Percentiles rank a stretch among this genome's conserved stretches.
These are phyloP conservation scores for Solenopsis fugax DNA, from an alignment of 1,140 invertebrate species.

Conservation along the genomic window DNA sequence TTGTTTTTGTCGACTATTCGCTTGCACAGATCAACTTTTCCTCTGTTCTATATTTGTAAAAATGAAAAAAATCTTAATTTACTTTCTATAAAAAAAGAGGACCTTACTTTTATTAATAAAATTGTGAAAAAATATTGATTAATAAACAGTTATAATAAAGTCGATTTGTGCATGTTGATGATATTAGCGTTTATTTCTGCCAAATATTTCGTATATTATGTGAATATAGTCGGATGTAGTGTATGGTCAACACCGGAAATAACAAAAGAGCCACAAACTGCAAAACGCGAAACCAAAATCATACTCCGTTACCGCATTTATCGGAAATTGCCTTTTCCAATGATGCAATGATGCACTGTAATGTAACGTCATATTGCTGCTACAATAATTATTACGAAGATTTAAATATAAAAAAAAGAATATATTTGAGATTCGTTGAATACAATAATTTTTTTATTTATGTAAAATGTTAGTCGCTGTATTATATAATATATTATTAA, in stretches of 20 bases:
- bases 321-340: conserved; percentile 53
- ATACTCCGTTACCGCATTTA: conserved; percentile 33
- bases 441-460: background rate
- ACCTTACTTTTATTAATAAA: background rate
- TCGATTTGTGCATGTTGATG: conserved; percentile 7
- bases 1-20: no score
- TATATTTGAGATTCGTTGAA: background rate
- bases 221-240: conserved; percentile 3
- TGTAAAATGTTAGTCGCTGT: background rate
- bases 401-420: conserved; percentile 14
- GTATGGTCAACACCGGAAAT: conserved; percentile 45
- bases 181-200: conserved; percentile 27
- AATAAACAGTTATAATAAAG: background rate
- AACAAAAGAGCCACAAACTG: conserved; percentile 64
- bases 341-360: background rate
- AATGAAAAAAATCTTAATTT: background rate
- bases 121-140: background rate
- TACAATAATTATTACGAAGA: conserved; percentile 30
- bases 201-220: conserved; percentile 39
- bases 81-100: background rate
- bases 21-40: background rate
- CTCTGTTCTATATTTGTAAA: background rate
- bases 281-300: conserved; percentile 57
- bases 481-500: background rate
- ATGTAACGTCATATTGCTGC: background rate